Conservation (phyloP, 2,888 invertebrate genomes). For the Ophonus ardosiacus region DNA sequence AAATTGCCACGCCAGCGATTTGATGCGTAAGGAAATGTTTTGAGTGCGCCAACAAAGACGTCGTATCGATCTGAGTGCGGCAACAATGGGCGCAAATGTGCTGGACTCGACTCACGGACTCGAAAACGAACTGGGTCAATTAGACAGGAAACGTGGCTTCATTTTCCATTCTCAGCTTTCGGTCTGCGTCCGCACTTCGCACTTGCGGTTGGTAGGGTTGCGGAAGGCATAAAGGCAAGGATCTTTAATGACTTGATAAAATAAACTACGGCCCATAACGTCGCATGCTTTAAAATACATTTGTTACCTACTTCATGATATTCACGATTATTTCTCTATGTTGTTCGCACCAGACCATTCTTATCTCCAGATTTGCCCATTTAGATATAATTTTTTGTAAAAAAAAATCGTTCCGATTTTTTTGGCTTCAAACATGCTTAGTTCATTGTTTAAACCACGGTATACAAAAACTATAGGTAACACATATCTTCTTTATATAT, state of each 20-base stretch:
- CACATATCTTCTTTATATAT: too few relatives aligned
- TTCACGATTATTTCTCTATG: constrained; percentile 8
- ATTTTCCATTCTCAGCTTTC: constrained; percentile 36
- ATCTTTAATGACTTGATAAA: constrained; percentile 37
- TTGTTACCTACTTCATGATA: constrained; percentile 26
- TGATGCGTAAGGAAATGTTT: constrained; percentile 53
- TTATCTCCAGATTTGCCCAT: constrained; percentile 23
- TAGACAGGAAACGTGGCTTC: constrained; percentile 48
- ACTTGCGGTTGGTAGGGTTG: neutral
- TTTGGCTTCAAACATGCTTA: too few relatives aligned
- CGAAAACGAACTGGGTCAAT: constrained; percentile 55
- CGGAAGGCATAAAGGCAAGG: constrained; percentile 26
- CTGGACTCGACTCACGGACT: constrained; percentile 32
- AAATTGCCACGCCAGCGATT: constrained; percentile 14
- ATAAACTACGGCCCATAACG: constrained; percentile 17
- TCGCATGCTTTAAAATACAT: constrained; percentile 9
- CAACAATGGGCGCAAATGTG: constrained; percentile 50
- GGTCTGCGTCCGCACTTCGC: neutral
- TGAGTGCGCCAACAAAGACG: constrained; percentile 43
- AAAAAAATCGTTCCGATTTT: too few relatives aligned
- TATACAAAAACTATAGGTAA: too few relatives aligned
- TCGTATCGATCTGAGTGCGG: constrained; percentile 38
- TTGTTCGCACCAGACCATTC: neutral
- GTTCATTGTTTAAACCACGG: too few relatives aligned
- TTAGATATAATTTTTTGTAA: neutral